phyloP scores from a whole-genome alignment of 2,797 vertebrate genomes.

The Antrozous pallidus region DNA sequence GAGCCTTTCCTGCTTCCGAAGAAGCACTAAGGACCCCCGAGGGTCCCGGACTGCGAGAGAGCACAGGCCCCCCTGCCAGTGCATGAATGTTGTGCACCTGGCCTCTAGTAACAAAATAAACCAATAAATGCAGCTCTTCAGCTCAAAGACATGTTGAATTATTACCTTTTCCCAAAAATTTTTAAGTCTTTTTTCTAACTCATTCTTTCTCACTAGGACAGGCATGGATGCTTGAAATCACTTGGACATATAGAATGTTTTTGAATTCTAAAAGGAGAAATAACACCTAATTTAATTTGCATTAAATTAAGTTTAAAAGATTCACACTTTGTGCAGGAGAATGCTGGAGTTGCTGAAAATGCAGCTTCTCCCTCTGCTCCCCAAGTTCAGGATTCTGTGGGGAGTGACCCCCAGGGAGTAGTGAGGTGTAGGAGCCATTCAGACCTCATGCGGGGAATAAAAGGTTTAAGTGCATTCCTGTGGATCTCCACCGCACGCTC shows the following conservation, averaged over 20 bases:
- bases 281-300: background rate
- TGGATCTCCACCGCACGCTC: background rate
- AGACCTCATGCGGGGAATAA: background rate
- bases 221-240: background rate
- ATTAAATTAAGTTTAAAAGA: background rate
- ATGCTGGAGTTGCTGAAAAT: background rate
- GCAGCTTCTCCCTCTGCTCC: background rate
- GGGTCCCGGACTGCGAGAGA: too few species aligned
- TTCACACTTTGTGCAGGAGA: background rate
- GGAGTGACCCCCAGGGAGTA: background rate
- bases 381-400: background rate
- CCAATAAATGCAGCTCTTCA: background rate
- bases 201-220: background rate
- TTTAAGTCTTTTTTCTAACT: background rate
- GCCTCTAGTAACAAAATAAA: background rate
- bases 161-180: background rate
- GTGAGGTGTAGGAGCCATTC: background rate
- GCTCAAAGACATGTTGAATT: background rate
- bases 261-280: slow-evolving; percentile 29
- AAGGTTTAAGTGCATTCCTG: background rate
- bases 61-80: too few species aligned
- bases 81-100: too few species aligned
- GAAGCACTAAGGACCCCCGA: too few species aligned
- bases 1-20: too few species aligned
- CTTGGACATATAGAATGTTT: background rate